Percentiles rank a stretch among this genome's conserved stretches.
Conservation (phyloP, 2,888 invertebrate species). For the Tipula helvola region DNA sequence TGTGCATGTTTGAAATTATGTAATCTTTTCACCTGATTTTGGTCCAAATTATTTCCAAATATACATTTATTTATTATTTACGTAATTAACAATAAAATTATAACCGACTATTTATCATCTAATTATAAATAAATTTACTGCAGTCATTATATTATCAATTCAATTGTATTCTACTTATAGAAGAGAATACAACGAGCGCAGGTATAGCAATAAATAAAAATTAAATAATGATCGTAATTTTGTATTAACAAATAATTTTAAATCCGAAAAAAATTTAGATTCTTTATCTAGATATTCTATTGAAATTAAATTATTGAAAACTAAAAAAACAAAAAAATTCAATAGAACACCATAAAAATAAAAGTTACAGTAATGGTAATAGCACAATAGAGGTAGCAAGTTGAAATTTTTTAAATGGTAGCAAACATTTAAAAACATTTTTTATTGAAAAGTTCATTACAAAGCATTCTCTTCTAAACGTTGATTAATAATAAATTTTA, state of each 20-base stretch:
- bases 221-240: background rate
- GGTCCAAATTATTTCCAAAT: too few species aligned
- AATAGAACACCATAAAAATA: background rate
- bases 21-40: too few species aligned
- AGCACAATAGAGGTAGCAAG: background rate
- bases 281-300: background rate
- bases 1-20: too few species aligned
- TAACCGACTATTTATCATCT: background rate
- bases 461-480: background rate
- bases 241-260: background rate
- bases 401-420: background rate
- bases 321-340: background rate
- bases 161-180: background rate
- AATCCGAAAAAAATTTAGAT: background rate
- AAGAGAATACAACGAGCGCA: background rate
- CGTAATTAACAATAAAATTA: too few species aligned
- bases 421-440: background rate
- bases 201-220: background rate
- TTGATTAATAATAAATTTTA: background rate
- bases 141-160: background rate
- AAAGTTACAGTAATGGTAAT: background rate
- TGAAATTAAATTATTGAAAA: background rate
- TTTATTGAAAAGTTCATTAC: background rate
- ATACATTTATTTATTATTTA: too few species aligned
- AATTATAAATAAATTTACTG: background rate